phyloP scores from a whole-genome alignment of 2,888 invertebrate species.

The Andrena chrysosceles region DNA sequence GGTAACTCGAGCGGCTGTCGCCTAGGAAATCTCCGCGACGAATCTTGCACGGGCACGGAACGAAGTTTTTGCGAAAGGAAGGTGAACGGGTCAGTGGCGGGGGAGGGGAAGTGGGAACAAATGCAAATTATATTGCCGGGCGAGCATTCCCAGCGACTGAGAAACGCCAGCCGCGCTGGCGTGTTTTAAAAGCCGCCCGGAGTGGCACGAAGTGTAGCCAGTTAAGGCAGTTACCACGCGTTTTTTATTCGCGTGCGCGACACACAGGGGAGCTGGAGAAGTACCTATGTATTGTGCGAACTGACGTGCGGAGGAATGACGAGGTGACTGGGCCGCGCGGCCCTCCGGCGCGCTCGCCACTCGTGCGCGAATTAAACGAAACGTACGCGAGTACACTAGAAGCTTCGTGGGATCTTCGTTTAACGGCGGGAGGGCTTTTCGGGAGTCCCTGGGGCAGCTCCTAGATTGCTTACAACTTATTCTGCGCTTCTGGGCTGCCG shows the following conservation, averaged over 20 bases:
- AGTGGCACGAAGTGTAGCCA: slow-evolving; percentile 27
- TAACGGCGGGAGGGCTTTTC: too few species aligned
- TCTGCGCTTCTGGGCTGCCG: too few species aligned
- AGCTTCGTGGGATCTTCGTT: too few species aligned
- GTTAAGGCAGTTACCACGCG: slow-evolving; percentile 35
- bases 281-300: slow-evolving; percentile 25
- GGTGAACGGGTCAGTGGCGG: background rate
- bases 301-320: slow-evolving; percentile 36
- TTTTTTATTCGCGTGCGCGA: slow-evolving; percentile 20
- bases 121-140: slow-evolving; percentile 55
- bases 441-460: too few species aligned
- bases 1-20: slow-evolving; percentile 13
- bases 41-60: slow-evolving; percentile 27
- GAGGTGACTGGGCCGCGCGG: too few species aligned
- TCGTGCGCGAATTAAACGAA: too few species aligned
- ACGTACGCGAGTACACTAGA: too few species aligned
- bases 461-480: too few species aligned
- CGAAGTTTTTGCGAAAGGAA: slow-evolving; percentile 32
- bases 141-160: slow-evolving; percentile 30
- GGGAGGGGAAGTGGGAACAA: slow-evolving; percentile 18
- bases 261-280: slow-evolving; percentile 2
- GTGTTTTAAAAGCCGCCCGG: slow-evolving; percentile 33
- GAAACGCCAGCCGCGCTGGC: slow-evolving; percentile 2
- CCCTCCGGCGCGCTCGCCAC: too few species aligned
- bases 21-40: slow-evolving; percentile 40